Evolutionary conservation across 2,888 invertebrate genomes (phyloP).

Genomic region (Tricholauxania praeusta): DNA sequence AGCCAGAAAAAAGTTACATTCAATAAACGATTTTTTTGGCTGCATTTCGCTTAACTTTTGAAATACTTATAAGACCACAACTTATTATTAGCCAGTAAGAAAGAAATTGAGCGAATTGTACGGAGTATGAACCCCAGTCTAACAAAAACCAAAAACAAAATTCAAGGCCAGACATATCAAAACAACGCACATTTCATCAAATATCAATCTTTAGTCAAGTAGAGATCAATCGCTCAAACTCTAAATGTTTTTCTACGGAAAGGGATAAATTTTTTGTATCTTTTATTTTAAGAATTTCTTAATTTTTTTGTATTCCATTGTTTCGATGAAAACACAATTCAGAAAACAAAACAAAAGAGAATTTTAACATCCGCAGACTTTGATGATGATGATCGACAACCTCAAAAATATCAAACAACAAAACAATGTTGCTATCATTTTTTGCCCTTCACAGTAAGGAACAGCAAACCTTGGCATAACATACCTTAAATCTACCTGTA

Average conservation of each 20-base stretch:
- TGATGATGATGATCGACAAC: not conserved
- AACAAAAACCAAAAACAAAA: not conserved
- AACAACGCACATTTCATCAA: conserved; percentile 7
- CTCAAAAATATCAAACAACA: not conserved
- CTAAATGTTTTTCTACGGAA: not conserved
- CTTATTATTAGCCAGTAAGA: not conserved
- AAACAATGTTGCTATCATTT: conserved; percentile 21
- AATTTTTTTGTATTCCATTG: conserved; percentile 2
- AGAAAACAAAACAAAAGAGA: not conserved
- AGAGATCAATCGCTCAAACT: not conserved
- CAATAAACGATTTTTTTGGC: not conserved
- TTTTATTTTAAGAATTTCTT: not conserved
- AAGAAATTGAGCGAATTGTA: not conserved
- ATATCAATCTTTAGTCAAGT: conserved; percentile 2
- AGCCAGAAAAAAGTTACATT: not conserved
- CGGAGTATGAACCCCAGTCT: too few relatives aligned
- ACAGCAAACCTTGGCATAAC: not conserved
- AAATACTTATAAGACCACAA: not conserved
- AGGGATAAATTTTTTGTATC: not conserved
- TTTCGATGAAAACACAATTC: not conserved
- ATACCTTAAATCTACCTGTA: conserved; percentile 18
- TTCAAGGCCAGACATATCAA: not conserved
- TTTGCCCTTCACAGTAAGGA: not conserved
- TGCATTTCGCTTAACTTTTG: not conserved
- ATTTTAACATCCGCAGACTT: too few relatives aligned